Evolutionary conservation across 2,797 vertebrate genomes (phyloP), one percentile per base, ranked within the genome.

Genomic region (Nyctalus aviator): DNA sequence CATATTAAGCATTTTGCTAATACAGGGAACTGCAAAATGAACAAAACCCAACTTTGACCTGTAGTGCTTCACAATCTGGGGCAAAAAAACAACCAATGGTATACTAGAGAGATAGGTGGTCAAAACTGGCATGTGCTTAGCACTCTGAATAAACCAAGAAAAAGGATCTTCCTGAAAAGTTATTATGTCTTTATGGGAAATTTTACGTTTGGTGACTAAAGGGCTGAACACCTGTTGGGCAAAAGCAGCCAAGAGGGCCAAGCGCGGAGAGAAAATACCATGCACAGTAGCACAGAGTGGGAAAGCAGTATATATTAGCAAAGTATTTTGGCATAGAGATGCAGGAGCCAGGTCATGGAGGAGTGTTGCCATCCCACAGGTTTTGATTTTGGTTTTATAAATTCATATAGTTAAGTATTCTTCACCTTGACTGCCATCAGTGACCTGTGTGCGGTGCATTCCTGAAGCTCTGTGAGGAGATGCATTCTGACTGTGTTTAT

Each of bases 331-430:
- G 13, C 2, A 71, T 44, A 57, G 55, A 57, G 10, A 25, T 57
- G 55, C 55, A 62, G 12, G 30, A 11, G 0, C 14, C 37, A 32
- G 6, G 3, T 44, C 8, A 55, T 5, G 2, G 4, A 79, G 32
- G 11, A 0, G 30, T 10, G 2, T 23, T 27, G 6, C 1, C 9
- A 30, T n/a, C 1, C 6, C 17, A 30, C 1, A 3, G 14, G 2
- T 30, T 90, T 64, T 46, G 41, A 1, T n/a, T 85, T 59, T 12
- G 8, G 12, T 46, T 23, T 53, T 57, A 21, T 41, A 64, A 46
- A 41, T 90, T 9, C 50, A 5, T 25, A 9, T 32, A 59, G 57
- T 18, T 53, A 17, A 71, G 5, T 44, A 68, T 11, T 21, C 0
- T 62, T 71, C 62, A 25, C 4, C 3, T 44, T 57, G 53, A 21